These are phyloP conservation scores for Drosophila quinaria DNA, from an alignment of 2,888 invertebrate genomes.

Conservation along the genomic window DNA sequence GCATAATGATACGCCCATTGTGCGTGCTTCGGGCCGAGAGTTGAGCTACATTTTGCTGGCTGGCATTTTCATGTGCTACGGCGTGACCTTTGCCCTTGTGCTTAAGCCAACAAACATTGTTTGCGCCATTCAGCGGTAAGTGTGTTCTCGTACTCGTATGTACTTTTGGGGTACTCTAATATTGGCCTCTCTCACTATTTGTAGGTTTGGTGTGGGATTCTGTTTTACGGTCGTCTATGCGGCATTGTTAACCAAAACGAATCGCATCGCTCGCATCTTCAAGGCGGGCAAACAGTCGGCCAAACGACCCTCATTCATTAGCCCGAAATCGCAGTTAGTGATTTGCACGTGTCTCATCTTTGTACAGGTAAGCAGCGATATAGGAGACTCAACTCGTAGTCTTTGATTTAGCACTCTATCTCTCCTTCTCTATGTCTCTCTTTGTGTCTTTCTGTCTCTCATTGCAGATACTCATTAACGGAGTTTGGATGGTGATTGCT, in stretches of 20 bases:
- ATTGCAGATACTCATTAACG: conserved; percentile 92
- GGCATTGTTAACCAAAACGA: conserved; percentile 98
- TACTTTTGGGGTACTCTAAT: neutral
- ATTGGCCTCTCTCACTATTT: neutral
- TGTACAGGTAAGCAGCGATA: conserved; percentile 90
- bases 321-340: conserved; percentile 94
- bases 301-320: conserved; percentile 96
- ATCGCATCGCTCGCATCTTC: conserved; percentile 97
- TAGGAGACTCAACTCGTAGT: neutral
- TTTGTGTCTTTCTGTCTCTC: conserved; percentile 4
- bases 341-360: conserved; percentile 95
- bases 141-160: conserved; percentile 75
- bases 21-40: conserved; percentile 97
- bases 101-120: conserved; percentile 94
- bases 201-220: conserved; percentile 95
- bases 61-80: conserved; percentile 96
- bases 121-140: conserved; percentile 96
- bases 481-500: conserved; percentile 96
- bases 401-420: neutral
- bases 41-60: conserved; percentile 95
- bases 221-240: conserved; percentile 99
- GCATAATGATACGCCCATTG: conserved; percentile 97
- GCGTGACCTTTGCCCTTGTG: conserved; percentile 96
- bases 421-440: neutral
- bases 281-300: conserved; percentile 98